phyloP scores from a whole-genome alignment of 2,113 vertebrate species.

The Stegostoma tigrinum region DNA sequence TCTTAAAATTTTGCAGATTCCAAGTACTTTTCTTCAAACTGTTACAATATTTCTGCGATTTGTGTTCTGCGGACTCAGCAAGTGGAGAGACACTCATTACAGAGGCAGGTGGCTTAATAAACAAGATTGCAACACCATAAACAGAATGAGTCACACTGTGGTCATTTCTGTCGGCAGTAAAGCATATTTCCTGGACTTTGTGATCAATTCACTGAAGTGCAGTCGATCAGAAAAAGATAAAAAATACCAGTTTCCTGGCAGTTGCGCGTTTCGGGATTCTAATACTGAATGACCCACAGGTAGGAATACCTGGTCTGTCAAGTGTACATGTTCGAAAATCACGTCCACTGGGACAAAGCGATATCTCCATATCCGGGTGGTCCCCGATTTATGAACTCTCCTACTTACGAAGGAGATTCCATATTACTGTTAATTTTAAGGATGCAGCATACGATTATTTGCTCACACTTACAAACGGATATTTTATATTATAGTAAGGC shows the following conservation, averaged over 20 bases:
- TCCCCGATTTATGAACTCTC: too few species aligned
- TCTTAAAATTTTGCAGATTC: background rate
- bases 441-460: too few species aligned
- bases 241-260: background rate
- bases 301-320: background rate
- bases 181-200: background rate
- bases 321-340: background rate
- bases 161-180: background rate
- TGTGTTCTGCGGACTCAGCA: background rate
- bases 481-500: too few species aligned
- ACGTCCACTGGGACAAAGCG: background rate
- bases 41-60: background rate
- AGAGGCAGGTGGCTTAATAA: too few species aligned
- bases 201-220: background rate
- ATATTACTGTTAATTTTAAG: too few species aligned
- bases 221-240: background rate
- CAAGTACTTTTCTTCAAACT: background rate
- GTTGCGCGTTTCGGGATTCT: background rate
- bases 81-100: background rate
- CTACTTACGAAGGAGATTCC: too few species aligned
- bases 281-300: background rate
- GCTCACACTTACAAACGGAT: too few species aligned
- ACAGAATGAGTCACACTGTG: background rate
- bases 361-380: background rate
- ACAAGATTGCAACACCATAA: background rate